phyloP scores from a whole-genome alignment of 2,888 invertebrate genomes.

The Lasioglossum leucozonium region DNA sequence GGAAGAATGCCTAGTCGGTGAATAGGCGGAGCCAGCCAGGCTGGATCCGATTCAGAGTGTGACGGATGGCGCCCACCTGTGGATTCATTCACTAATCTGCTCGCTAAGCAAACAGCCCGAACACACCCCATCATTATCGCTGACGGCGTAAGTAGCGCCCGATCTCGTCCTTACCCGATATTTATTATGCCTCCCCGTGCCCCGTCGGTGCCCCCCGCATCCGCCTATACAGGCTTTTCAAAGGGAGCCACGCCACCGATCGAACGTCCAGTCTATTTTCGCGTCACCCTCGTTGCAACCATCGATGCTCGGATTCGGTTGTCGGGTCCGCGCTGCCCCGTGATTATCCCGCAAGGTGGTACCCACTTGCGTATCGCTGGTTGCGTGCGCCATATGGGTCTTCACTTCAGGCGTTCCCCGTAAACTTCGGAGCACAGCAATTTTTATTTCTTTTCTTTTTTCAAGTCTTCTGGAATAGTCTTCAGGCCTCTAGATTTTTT shows the following conservation, averaged over 20 bases:
- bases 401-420: background rate
- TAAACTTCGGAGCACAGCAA: background rate
- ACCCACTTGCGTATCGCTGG: slow-evolving; percentile 53
- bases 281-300: slow-evolving; percentile 75
- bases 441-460: background rate
- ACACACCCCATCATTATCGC: slow-evolving; percentile 84
- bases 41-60: slow-evolving; percentile 78
- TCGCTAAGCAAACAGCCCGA: slow-evolving; percentile 84
- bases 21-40: slow-evolving; percentile 80
- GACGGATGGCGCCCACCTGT: slow-evolving; percentile 85
- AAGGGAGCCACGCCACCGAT: slow-evolving; percentile 68
- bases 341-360: slow-evolving; percentile 59
- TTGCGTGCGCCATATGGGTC: slow-evolving; percentile 69
- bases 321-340: slow-evolving; percentile 50
- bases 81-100: slow-evolving; percentile 85
- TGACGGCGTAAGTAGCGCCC: slow-evolving; percentile 84
- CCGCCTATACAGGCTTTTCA: slow-evolving; percentile 64
- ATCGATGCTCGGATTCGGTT: slow-evolving; percentile 70
- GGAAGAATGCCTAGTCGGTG: slow-evolving; percentile 67
- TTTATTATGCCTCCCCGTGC: slow-evolving; percentile 77
- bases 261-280: slow-evolving; percentile 72
- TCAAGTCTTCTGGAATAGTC: background rate
- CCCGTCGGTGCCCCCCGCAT: slow-evolving; percentile 36
- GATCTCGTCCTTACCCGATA: slow-evolving; percentile 76
- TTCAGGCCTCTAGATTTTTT: background rate